Evolutionary conservation across 2,113 vertebrate genomes (phyloP).

Genomic region (Eulacestoma nigropectus): DNA sequence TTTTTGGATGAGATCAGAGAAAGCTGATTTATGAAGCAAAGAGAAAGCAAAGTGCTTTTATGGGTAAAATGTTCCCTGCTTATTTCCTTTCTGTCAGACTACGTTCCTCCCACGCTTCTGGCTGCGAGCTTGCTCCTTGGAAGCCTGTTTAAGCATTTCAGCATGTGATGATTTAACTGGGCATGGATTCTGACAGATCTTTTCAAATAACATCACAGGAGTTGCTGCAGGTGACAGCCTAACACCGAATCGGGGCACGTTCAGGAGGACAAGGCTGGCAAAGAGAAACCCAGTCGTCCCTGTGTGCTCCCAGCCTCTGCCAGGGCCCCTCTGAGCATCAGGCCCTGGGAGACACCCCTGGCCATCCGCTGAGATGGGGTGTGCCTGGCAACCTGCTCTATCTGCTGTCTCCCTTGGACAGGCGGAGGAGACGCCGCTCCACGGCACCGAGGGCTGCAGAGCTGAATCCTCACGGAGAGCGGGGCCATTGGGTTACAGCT

Average conservation of each 20-base stretch:
- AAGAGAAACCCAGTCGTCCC: not conserved
- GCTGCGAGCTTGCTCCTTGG: slow-evolving; percentile 29
- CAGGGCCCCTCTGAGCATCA: not conserved
- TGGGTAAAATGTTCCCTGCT: slow-evolving; percentile 67
- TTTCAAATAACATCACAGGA: slow-evolving; percentile 48
- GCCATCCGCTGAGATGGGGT: fast-evolving
- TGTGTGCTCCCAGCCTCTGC: not conserved
- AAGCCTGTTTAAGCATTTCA: slow-evolving; percentile 58
- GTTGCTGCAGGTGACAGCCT: slow-evolving; percentile 43
- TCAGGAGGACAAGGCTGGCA: not conserved
- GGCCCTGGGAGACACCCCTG: not conserved
- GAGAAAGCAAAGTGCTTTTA: slow-evolving; percentile 66
- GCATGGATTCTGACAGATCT: slow-evolving; percentile 39
- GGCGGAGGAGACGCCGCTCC: not conserved
- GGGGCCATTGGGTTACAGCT: not conserved
- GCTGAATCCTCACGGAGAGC: not conserved
- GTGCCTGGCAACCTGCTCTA: not conserved
- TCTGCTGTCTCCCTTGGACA: not conserved
- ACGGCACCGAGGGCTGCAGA: not conserved
- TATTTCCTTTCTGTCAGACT: slow-evolving; percentile 66
- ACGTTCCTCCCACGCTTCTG: slow-evolving; percentile 63
- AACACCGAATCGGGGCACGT: not conserved
- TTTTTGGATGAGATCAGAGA: slow-evolving; percentile 64
- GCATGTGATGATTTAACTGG: slow-evolving; percentile 57
- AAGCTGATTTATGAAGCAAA: slow-evolving; percentile 63